Evolutionary conservation across 2,113 vertebrate species (phyloP), one percentile per base, ranked within the genome.

Genomic region (Anguilla japonica): DNA sequence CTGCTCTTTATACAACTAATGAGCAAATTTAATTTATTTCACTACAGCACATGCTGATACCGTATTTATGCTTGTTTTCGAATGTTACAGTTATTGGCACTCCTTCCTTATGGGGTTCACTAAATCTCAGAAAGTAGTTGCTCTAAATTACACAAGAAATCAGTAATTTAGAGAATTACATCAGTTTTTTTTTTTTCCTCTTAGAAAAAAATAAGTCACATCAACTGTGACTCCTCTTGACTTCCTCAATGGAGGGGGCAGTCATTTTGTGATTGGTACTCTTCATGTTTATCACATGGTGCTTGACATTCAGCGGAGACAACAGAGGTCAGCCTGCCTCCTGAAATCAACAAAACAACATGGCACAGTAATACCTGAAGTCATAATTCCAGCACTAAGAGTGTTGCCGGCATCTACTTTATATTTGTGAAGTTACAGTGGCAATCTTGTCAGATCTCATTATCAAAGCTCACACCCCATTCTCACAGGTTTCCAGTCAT

Each of bases 201-300:
- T 53, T 79, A 1, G 41, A 11, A 43, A 34, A 22, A 43, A 18
- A 75, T 7, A 20, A 56, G 9, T 80, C 84, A 57, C 14, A 50
- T 83, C 56, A 40, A 41, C 22, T 39, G 5, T 53, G 41, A 41
- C 82, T 83, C 53, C 82, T 60, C 82, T 60, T 83, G 82, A 83
- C 56, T 83, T 60, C 29, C 63, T 83, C 34, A 29, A 13, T 39
- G 29, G 53, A 83, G 5, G 82, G 40, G 82, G 63, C 82, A 60
- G 39, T 40, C 14, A 60, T 83, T 83, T 83, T 83, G 50, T 83
- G 82, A 57, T 60, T 83, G 63, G 82, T 26, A 26, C 34, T n/a
- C 29, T 40, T 16, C 53, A 8, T 63, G 29, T 83, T n/a, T 16
- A 40, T 60, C 56, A 56, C 16, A 18, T 29, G 34, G n/a, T 56